Evolutionary conservation across 2,797 vertebrate genomes (phyloP).

Genomic region (Myiothlypis chrysogaster): DNA sequence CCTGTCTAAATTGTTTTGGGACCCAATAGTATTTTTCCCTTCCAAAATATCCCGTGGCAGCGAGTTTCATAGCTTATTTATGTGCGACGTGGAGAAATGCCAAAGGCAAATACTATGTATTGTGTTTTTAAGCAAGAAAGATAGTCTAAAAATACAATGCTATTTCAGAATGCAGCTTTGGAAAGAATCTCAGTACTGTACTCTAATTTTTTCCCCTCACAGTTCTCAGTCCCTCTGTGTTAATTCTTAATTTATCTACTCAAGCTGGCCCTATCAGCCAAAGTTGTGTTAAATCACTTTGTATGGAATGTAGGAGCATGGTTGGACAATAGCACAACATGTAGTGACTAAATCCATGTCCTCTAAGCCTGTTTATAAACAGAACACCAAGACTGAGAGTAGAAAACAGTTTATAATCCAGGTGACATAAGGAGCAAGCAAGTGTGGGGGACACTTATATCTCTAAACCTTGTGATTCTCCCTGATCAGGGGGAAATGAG

Average conservation of each 20-base stretch:
- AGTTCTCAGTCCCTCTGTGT: background rate
- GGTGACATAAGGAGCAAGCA: background rate
- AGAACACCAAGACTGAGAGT: background rate
- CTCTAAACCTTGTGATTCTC: background rate
- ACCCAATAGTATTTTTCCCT: background rate
- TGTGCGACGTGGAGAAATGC: background rate
- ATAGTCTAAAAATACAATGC: constrained; percentile 32
- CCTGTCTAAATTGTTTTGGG: background rate
- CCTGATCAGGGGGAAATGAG: background rate
- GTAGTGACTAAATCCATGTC: background rate
- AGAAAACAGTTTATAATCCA: background rate
- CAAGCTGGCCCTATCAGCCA: constrained; percentile 2
- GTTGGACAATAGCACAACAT: background rate
- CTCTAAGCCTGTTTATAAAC: background rate
- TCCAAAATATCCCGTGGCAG: background rate
- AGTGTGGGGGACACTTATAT: background rate
- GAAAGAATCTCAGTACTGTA: constrained; percentile 48
- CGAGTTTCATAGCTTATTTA: background rate
- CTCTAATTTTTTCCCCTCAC: background rate
- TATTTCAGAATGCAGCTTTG: constrained; percentile 52
- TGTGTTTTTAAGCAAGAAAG: constrained; percentile 35
- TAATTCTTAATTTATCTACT: constrained; percentile 44
- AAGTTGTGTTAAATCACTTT: constrained; percentile 49
- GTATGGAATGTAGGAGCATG: constrained; percentile 21
- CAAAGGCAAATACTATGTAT: background rate